phyloP scores from a whole-genome alignment of 1,140 invertebrate genomes.

The Sitophilus oryzae region DNA sequence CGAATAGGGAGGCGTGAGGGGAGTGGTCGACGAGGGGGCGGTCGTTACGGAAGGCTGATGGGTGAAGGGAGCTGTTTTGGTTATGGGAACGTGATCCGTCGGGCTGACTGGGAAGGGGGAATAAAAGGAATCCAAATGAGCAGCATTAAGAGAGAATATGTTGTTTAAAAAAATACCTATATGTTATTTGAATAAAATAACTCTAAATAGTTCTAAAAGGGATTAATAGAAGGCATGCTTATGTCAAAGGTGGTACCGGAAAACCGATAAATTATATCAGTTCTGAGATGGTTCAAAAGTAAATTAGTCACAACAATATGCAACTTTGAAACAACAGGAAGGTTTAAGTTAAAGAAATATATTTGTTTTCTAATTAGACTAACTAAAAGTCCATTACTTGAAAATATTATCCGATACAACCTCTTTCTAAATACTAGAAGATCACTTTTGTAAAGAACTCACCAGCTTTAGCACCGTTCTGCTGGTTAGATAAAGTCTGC shows the following conservation, averaged over 20 bases:
- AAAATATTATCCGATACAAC: too few relatives aligned
- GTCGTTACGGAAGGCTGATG: constrained; percentile 36
- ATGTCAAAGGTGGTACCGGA: too few relatives aligned
- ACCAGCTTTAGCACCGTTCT: constrained; percentile 43
- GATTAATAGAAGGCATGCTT: too few relatives aligned
- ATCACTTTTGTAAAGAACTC: constrained; percentile 37
- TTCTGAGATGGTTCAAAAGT: too few relatives aligned
- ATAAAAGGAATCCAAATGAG: constrained; percentile 5
- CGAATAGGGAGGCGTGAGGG: constrained; percentile 43
- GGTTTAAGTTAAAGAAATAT: too few relatives aligned
- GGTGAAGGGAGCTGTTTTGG: constrained; percentile 10
- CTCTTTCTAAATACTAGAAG: too few relatives aligned
- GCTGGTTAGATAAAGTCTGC: constrained; percentile 38
- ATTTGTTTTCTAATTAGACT: too few relatives aligned
- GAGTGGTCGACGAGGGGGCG: constrained; percentile 40
- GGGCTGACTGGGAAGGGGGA: constrained; percentile 13
- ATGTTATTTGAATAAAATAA: constrained; percentile 6
- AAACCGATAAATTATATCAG: too few relatives aligned
- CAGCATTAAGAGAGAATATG: constrained; percentile 14
- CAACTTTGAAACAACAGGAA: too few relatives aligned
- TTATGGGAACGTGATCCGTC: constrained; percentile 8
- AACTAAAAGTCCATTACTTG: too few relatives aligned
- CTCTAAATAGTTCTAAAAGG: too few relatives aligned
- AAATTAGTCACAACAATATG: too few relatives aligned
- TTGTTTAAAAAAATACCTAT: neutral